Conservation (phyloP, 2,888 invertebrate genomes). For the Hypselothyrea guttata region DNA sequence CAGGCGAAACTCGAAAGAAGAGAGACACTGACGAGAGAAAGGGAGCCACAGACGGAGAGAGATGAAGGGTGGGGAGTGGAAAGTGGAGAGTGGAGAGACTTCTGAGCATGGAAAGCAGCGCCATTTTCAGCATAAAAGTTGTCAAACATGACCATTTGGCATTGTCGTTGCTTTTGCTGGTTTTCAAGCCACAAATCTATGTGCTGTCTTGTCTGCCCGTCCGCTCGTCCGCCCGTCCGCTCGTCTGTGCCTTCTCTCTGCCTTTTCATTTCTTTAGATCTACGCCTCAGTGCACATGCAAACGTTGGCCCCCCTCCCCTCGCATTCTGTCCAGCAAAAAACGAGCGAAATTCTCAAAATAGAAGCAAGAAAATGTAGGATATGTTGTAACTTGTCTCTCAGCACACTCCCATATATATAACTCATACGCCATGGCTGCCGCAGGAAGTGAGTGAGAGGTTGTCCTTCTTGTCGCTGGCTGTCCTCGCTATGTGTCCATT, state of each 20-base stretch:
- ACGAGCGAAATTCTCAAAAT: constrained; percentile 25
- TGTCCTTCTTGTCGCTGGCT: constrained; percentile 25
- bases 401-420: constrained; percentile 36
- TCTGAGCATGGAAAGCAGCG: neutral
- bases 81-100: neutral
- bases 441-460: neutral
- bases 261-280: constrained; percentile 75
- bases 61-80: neutral
- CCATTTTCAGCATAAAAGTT: constrained; percentile 44
- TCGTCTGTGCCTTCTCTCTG: constrained; percentile 31
- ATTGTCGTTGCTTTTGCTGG: constrained; percentile 50
- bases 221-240: too few species aligned
- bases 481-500: constrained; percentile 51
- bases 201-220: constrained; percentile 35
- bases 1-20: constrained; percentile 10
- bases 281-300: constrained; percentile 76
- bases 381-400: constrained; percentile 41
- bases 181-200: constrained; percentile 70
- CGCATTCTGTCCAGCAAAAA: constrained; percentile 18
- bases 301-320: constrained; percentile 44
- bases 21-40: neutral
- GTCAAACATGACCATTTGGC: constrained; percentile 74
- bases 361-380: constrained; percentile 46
- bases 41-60: neutral
- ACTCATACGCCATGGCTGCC: constrained; percentile 46